These are phyloP conservation scores for Lumbricus terrestris DNA, from an alignment of 2,888 invertebrate species.

Conservation along the genomic window DNA sequence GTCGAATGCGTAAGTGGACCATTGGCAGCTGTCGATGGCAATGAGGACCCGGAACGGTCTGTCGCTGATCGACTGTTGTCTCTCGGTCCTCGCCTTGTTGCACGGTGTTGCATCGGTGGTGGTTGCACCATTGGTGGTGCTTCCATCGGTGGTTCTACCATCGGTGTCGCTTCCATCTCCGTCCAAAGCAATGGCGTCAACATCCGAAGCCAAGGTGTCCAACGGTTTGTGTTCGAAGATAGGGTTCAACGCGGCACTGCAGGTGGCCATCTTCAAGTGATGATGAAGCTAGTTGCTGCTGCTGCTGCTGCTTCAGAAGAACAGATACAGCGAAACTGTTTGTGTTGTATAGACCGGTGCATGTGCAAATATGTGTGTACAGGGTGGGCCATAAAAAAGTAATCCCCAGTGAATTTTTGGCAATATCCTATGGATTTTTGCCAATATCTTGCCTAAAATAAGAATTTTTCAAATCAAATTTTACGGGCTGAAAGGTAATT, in stretches of 20 bases:
- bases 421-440: too few species aligned
- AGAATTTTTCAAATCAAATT: too few species aligned
- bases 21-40: not conserved
- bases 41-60: not conserved
- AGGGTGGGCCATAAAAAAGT: too few species aligned
- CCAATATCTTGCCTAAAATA: too few species aligned
- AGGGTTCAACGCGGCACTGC: not conserved
- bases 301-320: too few species aligned
- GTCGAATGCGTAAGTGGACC: conserved; percentile 9
- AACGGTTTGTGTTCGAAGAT: not conserved
- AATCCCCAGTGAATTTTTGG: too few species aligned
- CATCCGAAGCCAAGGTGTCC: not conserved
- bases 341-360: too few species aligned
- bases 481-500: too few species aligned
- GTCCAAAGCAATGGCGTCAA: not conserved
- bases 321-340: too few species aligned
- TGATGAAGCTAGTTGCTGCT: not conserved
- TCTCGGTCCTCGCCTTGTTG: not conserved
- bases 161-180: too few species aligned
- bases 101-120: not conserved
- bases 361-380: too few species aligned
- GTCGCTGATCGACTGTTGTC: not conserved
- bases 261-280: not conserved
- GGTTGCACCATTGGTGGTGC: not conserved
- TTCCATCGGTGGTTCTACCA: not conserved